phyloP scores from a whole-genome alignment of 2,797 vertebrate genomes.

The Xiphophorus birchmanni region DNA sequence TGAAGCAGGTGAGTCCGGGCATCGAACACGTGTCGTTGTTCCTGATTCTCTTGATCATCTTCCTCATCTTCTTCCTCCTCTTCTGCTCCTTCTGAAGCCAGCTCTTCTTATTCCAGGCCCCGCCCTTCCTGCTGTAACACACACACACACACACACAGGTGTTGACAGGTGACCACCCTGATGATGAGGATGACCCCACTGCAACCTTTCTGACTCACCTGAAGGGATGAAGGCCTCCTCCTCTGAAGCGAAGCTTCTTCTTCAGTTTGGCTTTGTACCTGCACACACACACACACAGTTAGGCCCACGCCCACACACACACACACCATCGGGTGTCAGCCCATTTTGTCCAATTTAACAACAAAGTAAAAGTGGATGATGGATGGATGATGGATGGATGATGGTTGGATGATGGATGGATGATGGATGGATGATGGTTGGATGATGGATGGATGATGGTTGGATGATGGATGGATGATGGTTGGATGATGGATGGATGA shows the following conservation, averaged over 20 bases:
- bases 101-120: slow-evolving; percentile 87
- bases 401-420: too few relatives aligned
- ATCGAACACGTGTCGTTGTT: slow-evolving; percentile 98
- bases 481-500: too few relatives aligned
- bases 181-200: too few relatives aligned
- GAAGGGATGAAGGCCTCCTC: slow-evolving; percentile 86
- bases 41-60: slow-evolving; percentile 91
- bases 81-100: slow-evolving; percentile 92
- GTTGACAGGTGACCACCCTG: neutral
- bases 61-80: slow-evolving; percentile 93
- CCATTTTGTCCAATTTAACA: too few relatives aligned
- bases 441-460: too few relatives aligned
- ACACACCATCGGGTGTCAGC: neutral
- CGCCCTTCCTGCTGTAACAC: slow-evolving; percentile 81
- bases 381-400: too few relatives aligned
- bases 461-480: too few relatives aligned
- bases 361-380: neutral
- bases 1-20: slow-evolving; percentile 98
- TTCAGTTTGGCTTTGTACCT: slow-evolving; percentile 90
- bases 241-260: slow-evolving; percentile 86
- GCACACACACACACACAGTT: slow-evolving; percentile 53
- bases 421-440: too few relatives aligned
- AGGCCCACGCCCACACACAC: slow-evolving; percentile 1
- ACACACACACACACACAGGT: neutral
- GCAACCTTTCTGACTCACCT: slow-evolving; percentile 76